Evolutionary conservation across 2,113 vertebrate species (phyloP).

Genomic region (Peromyscus leucopus): DNA sequence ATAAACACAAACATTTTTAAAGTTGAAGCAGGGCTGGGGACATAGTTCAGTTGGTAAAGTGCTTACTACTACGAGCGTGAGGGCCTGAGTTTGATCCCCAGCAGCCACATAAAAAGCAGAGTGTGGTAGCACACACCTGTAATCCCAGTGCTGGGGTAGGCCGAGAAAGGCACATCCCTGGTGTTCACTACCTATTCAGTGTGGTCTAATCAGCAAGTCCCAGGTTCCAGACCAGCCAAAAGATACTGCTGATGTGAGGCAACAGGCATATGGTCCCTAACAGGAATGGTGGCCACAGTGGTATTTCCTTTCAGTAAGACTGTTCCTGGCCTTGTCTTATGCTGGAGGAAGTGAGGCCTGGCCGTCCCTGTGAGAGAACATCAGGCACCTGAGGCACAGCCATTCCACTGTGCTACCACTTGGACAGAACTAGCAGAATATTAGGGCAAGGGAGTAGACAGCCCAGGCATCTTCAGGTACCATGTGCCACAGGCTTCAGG

Average conservation of each 20-base stretch:
- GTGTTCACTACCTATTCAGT: neutral
- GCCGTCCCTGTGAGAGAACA: neutral
- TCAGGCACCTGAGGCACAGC: neutral
- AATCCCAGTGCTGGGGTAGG: neutral
- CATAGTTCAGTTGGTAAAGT: too few relatives aligned
- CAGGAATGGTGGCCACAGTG: neutral
- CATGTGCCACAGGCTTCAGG: neutral
- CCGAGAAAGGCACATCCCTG: neutral
- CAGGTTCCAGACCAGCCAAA: neutral
- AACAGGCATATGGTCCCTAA: neutral
- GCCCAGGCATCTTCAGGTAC: neutral
- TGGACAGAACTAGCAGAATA: neutral
- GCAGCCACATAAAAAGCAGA: neutral
- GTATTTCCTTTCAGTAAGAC: neutral
- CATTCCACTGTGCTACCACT: neutral
- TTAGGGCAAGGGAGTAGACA: neutral
- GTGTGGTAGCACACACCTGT: neutral
- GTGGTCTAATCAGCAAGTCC: neutral
- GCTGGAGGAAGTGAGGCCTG: neutral
- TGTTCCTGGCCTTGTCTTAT: neutral
- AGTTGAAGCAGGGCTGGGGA: neutral
- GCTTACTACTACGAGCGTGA: neutral
- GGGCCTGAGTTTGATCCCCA: neutral
- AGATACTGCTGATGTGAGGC: neutral
- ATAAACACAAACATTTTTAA: neutral